Conservation (phyloP, 2,888 invertebrate species). For the Philhelius pedissequus region DNA sequence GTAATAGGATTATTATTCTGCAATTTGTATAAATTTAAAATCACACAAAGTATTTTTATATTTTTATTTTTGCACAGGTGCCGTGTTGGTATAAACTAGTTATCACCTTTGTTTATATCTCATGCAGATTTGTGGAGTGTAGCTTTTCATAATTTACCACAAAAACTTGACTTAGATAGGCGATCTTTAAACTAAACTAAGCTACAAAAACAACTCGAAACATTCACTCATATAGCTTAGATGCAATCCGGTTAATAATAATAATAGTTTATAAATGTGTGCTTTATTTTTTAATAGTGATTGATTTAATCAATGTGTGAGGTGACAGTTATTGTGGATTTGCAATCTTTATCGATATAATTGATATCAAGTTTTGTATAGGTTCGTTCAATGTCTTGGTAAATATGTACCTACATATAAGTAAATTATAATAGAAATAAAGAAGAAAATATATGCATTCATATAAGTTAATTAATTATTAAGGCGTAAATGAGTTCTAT, state of each 20-base stretch:
- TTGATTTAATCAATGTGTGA: constrained; percentile 44
- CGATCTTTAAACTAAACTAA: not conserved
- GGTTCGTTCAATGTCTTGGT: too few relatives aligned
- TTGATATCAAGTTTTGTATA: constrained; percentile 6
- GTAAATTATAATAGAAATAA: too few relatives aligned
- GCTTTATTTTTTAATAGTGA: constrained; percentile 24
- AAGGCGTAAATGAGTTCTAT: not conserved
- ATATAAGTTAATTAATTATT: not conserved
- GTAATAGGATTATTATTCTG: constrained; percentile 52
- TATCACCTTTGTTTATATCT: constrained; percentile 56
- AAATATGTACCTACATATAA: not conserved
- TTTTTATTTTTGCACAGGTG: not conserved
- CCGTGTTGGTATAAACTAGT: constrained; percentile 58
- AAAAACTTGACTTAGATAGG: not conserved
- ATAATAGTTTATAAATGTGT: not conserved
- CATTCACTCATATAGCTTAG: not conserved
- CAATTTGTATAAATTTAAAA: constrained; percentile 55
- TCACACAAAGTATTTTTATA: not conserved
- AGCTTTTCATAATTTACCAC: constrained; percentile 55
- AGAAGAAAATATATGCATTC: not conserved
- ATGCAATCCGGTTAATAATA: constrained; percentile 45
- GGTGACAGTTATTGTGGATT: constrained; percentile 56
- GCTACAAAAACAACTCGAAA: not conserved
- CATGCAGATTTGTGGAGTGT: constrained; percentile 49
- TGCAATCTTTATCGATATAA: constrained; percentile 41